Base-by-base conservation (phyloP, 2,113 vertebrate genomes). In the Isichthys henryi region DNA sequence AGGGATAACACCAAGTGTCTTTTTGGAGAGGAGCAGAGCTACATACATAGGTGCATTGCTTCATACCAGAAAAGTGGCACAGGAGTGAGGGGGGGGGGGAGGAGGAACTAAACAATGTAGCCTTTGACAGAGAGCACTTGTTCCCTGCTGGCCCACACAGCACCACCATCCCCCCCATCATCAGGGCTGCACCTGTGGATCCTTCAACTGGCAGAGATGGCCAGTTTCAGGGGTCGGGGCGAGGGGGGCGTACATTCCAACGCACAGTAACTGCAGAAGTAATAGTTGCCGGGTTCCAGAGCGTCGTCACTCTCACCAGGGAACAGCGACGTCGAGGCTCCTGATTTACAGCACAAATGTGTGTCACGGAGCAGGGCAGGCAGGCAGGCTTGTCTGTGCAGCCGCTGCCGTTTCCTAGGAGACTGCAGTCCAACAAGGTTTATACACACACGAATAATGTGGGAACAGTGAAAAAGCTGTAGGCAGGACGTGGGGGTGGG, bases 391-490 rank as follows among this genome's bases (percentile, higher is more conserved):
- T 74, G 77, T 92, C 91, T 74, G 70, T 23, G 35, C 66, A 9
- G 31, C 48, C 11, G 23, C 88, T 46, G 87, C 89, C 0, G 90
- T 92, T 90, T 88, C 91, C 92, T 90, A 88, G 90, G 91, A 92
- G 91, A 91, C 89, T 2, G 62, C 31, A 46, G 43, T 82, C 23
- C 88, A 91, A 88, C 92, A 90, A 92, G 66, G 88, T 90, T 90
- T 88, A 74, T 46, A 88, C 48, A 85, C 62, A 53, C 86, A 87
- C 88, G 88, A 10, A 89, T 50, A 91, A 53, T 8, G 48, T 88
- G 87, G 39, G 62, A 87, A 19, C n/a, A 53, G 11, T 27, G 52
- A 45, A 66, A 87, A 87, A 52, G 58, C 43, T 21, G 27, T 39
- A 50, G 77, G 48, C 13, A 84, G 19, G 39, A 84, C 21, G 3